A percentile compares a stretch with the other conserved stretches of the same genome.
Conservation (phyloP, 2,888 invertebrate genomes). For the Cephonodes hylas region DNA sequence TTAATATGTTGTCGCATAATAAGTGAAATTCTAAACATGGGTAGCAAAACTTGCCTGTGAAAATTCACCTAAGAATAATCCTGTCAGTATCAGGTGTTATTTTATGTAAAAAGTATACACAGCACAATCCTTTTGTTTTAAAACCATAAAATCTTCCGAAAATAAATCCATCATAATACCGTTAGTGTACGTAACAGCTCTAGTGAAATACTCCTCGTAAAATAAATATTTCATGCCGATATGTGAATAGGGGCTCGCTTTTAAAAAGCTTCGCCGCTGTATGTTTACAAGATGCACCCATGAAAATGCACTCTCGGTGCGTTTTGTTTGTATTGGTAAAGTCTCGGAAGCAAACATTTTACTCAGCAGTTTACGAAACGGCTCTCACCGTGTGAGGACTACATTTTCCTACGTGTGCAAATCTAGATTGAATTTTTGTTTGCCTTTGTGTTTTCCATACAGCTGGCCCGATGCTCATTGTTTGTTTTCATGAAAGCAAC, state of each 20-base stretch:
- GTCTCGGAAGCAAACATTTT: conserved; percentile 45
- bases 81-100: no score
- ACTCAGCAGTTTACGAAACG: conserved; percentile 38
- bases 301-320: conserved; percentile 42
- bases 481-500: background rate
- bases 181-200: background rate
- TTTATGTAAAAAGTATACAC: no score
- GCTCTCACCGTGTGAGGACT: conserved; percentile 30
- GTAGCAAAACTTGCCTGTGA: no score
- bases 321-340: conserved; percentile 49
- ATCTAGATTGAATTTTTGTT: conserved; percentile 24
- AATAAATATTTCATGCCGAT: conserved; percentile 4
- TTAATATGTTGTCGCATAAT: no score
- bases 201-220: background rate
- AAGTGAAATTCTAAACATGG: no score
- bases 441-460: conserved; percentile 17
- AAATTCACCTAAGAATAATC: no score
- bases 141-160: no score
- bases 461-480: background rate
- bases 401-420: conserved; percentile 28
- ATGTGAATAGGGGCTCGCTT: conserved; percentile 11
- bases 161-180: background rate
- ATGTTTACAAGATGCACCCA: conserved; percentile 33
- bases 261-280: conserved; percentile 29
- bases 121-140: no score